Evolutionary conservation across 2,113 vertebrate genomes (phyloP), one percentile per base, ranked within the genome.

Genomic region (Piliocolobus tephrosceles): DNA sequence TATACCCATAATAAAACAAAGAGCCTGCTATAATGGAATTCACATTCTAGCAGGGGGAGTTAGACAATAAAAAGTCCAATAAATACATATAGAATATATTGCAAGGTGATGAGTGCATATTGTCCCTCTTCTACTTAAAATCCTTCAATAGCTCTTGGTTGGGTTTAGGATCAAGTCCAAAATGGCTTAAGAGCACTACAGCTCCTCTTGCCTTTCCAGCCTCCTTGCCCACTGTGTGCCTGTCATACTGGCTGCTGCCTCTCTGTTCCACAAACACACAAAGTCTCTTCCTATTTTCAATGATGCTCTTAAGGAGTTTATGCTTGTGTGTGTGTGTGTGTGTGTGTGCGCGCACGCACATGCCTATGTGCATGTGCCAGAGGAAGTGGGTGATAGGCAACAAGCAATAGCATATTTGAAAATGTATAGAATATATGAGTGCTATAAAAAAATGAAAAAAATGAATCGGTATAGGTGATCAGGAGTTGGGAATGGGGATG

Each of bases 61-160:
- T 13, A 94, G 11, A 83, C 27, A 94, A 47, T 66, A 93, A 90
- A 73, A 79, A 88, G 91, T 38, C 47, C 4, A 89, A 58, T n/a
- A 80, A 50, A 75, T 45, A 92, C 0, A 0, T 58, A 50, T 85
- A 38, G 52, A 93, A 70, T 76, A 83, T 32, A 61, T 13, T 43
- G 10, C 80, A 87, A 84, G 35, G 38, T 68, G 27, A 61, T 23
- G 6, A 76, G 38, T 57, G 4, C 50, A 64, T 66, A 80, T 9
- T 85, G 72, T 57, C 30, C 66, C 47, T 93, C 68, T 92, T 64
- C 64, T 61, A 66, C 64, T 96, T 75, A 89, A 95, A 68, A 82
- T 10, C 38, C 68, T 75, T 64, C 52, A 84, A 45, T 16, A 83
- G 61, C 25, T 82, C 79, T 91, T 91, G 70, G 20, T 47, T 76